These are phyloP conservation scores for Gerris buenoi DNA, from an alignment of 1,140 invertebrate species.

Conservation along the genomic window DNA sequence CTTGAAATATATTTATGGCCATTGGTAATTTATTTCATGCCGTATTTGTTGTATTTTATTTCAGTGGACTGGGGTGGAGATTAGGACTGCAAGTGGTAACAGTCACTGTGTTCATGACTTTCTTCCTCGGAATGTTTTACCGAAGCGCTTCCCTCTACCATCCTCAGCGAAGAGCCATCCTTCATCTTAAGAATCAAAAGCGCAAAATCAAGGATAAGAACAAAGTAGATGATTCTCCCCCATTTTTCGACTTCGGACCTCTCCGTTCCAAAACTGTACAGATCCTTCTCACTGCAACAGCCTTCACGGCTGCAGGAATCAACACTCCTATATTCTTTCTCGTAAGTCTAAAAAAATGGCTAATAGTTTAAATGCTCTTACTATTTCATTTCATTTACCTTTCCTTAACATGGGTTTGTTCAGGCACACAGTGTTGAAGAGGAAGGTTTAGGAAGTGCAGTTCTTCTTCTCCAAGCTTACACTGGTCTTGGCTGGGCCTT, in stretches of 20 bases:
- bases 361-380: too few relatives aligned
- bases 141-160: conserved; percentile 79
- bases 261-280: conserved; percentile 68
- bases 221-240: conserved; percentile 54
- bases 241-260: conserved; percentile 74
- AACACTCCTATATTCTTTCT: conserved; percentile 76
- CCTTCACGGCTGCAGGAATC: conserved; percentile 59
- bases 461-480: conserved; percentile 58
- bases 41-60: too few relatives aligned
- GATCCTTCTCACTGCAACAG: conserved; percentile 63
- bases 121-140: conserved; percentile 76
- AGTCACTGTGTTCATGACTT: conserved; percentile 64
- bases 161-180: conserved; percentile 70
- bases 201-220: conserved; percentile 64
- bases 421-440: conserved; percentile 57
- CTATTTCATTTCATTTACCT: too few relatives aligned
- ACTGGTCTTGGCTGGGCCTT: conserved; percentile 67
- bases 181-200: conserved; percentile 82
- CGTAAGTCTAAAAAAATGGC: too few relatives aligned
- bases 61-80: conserved; percentile 73
- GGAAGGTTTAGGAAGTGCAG: conserved; percentile 51
- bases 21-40: too few relatives aligned
- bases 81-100: conserved; percentile 73
- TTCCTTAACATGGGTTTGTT: too few relatives aligned
- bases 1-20: too few relatives aligned